Conservation (phyloP, 2,888 invertebrate genomes). For the Ramazzottius varieornatus region DNA sequence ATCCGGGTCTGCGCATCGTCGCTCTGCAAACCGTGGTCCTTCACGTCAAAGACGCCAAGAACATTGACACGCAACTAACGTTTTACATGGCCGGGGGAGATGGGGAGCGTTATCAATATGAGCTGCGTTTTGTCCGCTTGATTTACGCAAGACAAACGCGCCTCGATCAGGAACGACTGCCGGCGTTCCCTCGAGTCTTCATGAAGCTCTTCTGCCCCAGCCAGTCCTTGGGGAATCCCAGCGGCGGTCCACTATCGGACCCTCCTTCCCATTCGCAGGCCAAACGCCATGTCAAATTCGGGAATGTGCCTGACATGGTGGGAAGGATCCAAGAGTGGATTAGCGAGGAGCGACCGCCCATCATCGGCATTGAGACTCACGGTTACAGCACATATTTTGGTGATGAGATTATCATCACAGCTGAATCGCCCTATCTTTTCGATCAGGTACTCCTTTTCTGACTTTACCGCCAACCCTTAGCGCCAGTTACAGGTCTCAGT, state of each 20-base stretch:
- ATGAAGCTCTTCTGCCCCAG: neutral
- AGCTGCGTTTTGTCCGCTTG: neutral
- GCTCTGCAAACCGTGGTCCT: neutral
- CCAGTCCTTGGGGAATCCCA: neutral
- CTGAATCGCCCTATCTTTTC: neutral
- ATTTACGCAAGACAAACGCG: neutral
- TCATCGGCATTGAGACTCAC: conserved; percentile 2
- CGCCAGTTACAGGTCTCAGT: no score
- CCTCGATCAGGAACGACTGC: neutral
- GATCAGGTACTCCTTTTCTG: no score
- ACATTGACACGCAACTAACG: neutral
- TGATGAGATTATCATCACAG: conserved; percentile 2
- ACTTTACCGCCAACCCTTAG: no score
- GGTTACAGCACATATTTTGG: neutral
- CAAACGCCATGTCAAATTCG: conserved; percentile 1
- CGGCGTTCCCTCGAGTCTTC: neutral
- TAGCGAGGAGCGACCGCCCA: neutral
- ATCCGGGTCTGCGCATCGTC: neutral
- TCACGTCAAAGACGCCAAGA: neutral
- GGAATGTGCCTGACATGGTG: neutral
- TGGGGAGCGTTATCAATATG: neutral
- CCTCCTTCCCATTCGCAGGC: neutral
- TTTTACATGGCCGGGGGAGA: neutral
- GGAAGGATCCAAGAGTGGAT: neutral
- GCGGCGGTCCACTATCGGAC: neutral